Percentiles rank a stretch among this genome's conserved stretches.
Evolutionary conservation across 2,888 invertebrate species (phyloP).

Genomic region (Microctonus hyperodae): DNA sequence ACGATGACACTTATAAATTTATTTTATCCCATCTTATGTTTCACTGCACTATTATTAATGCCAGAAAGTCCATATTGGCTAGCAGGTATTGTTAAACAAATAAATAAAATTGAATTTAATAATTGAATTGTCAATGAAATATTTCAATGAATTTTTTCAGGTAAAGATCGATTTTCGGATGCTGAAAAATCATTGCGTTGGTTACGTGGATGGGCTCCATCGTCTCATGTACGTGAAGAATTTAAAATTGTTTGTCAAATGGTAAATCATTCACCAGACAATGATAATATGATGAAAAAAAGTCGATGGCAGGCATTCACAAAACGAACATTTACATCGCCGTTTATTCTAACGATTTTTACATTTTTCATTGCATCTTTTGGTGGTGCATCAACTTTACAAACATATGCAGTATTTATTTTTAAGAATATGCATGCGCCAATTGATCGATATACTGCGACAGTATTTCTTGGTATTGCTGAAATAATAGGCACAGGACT

Average conservation of each 20-base stretch:
- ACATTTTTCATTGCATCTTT: constrained; percentile 79
- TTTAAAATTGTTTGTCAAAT: constrained; percentile 65
- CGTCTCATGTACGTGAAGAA: constrained; percentile 70
- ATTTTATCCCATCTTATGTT: constrained; percentile 71
- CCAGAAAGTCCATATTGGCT: constrained; percentile 87
- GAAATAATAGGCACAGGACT: constrained; percentile 73
- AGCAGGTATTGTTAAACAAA: constrained; percentile 63
- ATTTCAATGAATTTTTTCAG: constrained; percentile 40
- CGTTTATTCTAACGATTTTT: constrained; percentile 72
- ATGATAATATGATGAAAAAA: constrained; percentile 30
- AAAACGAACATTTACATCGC: constrained; percentile 72
- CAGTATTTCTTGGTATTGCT: constrained; percentile 74
- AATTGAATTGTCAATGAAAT: neutral
- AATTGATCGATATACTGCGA: constrained; percentile 78
- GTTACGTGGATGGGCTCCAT: constrained; percentile 79
- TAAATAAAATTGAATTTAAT: neutral
- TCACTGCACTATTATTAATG: constrained; percentile 73
- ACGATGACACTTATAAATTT: constrained; percentile 74
- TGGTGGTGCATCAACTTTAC: constrained; percentile 77
- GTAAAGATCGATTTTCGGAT: constrained; percentile 70
- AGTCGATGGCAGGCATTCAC: constrained; percentile 64
- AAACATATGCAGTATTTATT: constrained; percentile 78
- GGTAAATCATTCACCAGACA: constrained; percentile 53
- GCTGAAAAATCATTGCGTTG: constrained; percentile 76
- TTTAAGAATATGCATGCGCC: constrained; percentile 77